phyloP scores from a whole-genome alignment of 1,140 invertebrate species.

The Copidosoma floridanum region DNA sequence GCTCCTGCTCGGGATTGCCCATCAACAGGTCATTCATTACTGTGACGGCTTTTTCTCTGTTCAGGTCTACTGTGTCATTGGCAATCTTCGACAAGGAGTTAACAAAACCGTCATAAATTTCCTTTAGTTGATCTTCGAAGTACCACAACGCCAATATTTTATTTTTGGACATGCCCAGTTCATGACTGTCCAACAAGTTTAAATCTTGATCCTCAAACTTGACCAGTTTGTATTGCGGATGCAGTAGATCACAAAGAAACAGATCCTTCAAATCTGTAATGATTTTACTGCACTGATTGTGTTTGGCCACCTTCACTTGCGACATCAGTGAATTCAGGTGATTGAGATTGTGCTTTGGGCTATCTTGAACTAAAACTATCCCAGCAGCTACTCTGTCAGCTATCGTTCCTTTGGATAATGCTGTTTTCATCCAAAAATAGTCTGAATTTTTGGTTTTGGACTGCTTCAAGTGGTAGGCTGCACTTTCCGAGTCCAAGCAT shows the following conservation, averaged over 20 bases:
- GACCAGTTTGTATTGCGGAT: slow-evolving; percentile 69
- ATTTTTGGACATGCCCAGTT: slow-evolving; percentile 41
- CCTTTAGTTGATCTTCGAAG: slow-evolving; percentile 83
- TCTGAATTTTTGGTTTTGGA: slow-evolving; percentile 46
- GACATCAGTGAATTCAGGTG: slow-evolving; percentile 71
- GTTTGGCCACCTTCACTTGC: slow-evolving; percentile 80
- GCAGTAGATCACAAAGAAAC: slow-evolving; percentile 74
- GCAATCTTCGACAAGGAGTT: slow-evolving; percentile 63
- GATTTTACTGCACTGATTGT: slow-evolving; percentile 70
- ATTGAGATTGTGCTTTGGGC: slow-evolving; percentile 75
- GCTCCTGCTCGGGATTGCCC: slow-evolving; percentile 85
- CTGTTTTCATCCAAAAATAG: slow-evolving; percentile 74
- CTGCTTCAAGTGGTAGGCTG: slow-evolving; percentile 59
- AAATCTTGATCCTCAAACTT: slow-evolving; percentile 71
- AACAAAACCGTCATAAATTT: slow-evolving; percentile 73
- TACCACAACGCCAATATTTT: slow-evolving; percentile 66
- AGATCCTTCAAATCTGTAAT: slow-evolving; percentile 76
- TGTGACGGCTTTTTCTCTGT: slow-evolving; percentile 79
- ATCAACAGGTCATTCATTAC: slow-evolving; percentile 77
- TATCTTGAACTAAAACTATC: slow-evolving; percentile 80
- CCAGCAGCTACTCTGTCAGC: slow-evolving; percentile 85
- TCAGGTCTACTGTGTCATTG: slow-evolving; percentile 71
- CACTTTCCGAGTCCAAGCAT: slow-evolving; percentile 61
- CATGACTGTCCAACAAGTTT: slow-evolving; percentile 43
- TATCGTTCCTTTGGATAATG: slow-evolving; percentile 76